These are phyloP conservation scores for Platypus cylindrus DNA, from an alignment of 2,888 invertebrate species.

Conservation along the genomic window DNA sequence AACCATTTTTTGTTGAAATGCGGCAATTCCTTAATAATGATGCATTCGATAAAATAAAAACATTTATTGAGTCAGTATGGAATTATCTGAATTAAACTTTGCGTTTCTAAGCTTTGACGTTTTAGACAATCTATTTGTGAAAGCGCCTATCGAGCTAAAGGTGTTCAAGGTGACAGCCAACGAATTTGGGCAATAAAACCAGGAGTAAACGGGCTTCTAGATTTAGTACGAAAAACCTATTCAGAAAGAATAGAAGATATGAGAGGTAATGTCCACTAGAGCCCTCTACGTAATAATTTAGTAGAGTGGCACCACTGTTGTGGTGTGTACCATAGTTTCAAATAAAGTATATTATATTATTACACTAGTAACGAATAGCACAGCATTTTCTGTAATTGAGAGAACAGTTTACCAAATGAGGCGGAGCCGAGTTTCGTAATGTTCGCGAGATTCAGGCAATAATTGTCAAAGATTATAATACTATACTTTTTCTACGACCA, in stretches of 20 bases:
- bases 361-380: too few relatives aligned
- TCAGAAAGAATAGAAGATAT: conserved; percentile 77
- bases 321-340: too few relatives aligned
- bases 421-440: too few relatives aligned
- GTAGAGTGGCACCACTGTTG: too few relatives aligned
- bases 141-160: conserved; percentile 43
- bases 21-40: conserved; percentile 19
- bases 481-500: too few relatives aligned
- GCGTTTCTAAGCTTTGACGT: not conserved
- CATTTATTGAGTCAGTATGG: conserved; percentile 12
- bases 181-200: conserved; percentile 67
- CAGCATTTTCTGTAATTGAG: too few relatives aligned
- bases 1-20: conserved; percentile 25
- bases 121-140: conserved; percentile 34
- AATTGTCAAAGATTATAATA: too few relatives aligned
- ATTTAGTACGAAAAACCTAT: conserved; percentile 72
- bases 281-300: too few relatives aligned
- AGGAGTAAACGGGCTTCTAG: conserved; percentile 64
- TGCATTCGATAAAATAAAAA: conserved; percentile 23
- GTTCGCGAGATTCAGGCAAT: too few relatives aligned
- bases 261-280: conserved; percentile 41
- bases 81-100: not conserved
- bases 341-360: too few relatives aligned
- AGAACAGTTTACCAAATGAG: too few relatives aligned
- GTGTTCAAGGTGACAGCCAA: conserved; percentile 43